Evolutionary conservation across 2,797 vertebrate genomes (phyloP).

Genomic region (Anabas testudineus): DNA sequence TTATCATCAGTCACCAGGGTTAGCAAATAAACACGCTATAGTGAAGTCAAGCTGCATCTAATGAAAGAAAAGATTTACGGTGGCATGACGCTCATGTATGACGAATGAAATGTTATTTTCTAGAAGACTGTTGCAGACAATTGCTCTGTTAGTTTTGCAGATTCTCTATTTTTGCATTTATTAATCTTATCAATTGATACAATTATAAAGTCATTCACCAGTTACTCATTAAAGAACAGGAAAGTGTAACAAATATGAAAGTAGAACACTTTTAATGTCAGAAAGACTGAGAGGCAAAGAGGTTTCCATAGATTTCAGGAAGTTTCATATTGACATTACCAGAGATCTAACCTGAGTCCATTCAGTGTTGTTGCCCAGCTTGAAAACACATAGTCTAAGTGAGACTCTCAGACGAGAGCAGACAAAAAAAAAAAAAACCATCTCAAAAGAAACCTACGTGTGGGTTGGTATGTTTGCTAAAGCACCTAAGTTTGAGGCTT

Average conservation of each 20-base stretch:
- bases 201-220: not conserved
- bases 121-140: too few relatives aligned
- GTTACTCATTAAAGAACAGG: constrained; percentile 6
- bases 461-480: constrained; percentile 69
- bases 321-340: constrained; percentile 22
- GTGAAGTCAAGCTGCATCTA: constrained; percentile 63
- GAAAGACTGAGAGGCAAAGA: constrained; percentile 11
- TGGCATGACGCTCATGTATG: constrained; percentile 43
- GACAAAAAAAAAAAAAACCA: constrained; percentile 47
- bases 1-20: constrained; percentile 85
- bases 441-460: constrained; percentile 56
- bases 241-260: not conserved
- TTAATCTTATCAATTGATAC: not conserved
- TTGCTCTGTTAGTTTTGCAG: not conserved
- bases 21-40: constrained; percentile 80
- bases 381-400: constrained; percentile 47
- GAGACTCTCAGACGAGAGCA: constrained; percentile 54
- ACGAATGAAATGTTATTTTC: constrained; percentile 33
- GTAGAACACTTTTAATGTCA: not conserved
- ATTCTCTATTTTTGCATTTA: not conserved
- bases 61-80: constrained; percentile 68
- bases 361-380: constrained; percentile 32
- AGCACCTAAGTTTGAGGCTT: constrained; percentile 60
- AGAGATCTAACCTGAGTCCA: constrained; percentile 47
- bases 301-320: constrained; percentile 36